Evolutionary conservation across 2,888 invertebrate species (phyloP), one percentile per base, ranked within the genome.

Genomic region (Dinocampus coccinellae): DNA sequence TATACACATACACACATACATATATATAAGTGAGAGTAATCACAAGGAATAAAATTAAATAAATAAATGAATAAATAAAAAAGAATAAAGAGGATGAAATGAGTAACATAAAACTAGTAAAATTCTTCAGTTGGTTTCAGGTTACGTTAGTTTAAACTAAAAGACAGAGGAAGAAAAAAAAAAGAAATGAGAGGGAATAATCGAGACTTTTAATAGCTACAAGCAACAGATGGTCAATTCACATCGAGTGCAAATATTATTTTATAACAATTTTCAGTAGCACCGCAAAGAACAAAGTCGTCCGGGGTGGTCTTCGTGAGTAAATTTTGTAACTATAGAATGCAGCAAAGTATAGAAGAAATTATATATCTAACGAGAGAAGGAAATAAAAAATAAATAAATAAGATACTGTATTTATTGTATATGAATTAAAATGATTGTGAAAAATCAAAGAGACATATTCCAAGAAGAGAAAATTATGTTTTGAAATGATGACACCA

Each of bases 191-290:
- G 11, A 10, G 42, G 20, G 34, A 36, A n/a, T n/a, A 22, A 22
- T 24, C 60, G 34, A 53, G 55, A 69, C 47, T 66, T 72, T 74
- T 73, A 73, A 75, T 75, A 73, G 75, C 61, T 63, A 47, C 36
- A 65, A 71, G 75, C 77, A 77, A 77, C 77, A 77, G 77, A 77
- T 77, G 77, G 74, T 67, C 52, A 72, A 74, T 76, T 77, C 75
- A 74, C 75, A 74, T 73, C 36, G 66, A 63, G 69, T 71, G 47
- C 71, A 53, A 57, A 29, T 29, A 69, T 65, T n/a, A 7, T 47
- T 3, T 16, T 16, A 16, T n/a, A 47, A 3, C 20, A 20, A 47
- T 7, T 47, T 16, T 42, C 65, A 55, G 70, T 11, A 55, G 47
- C 22, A n/a, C 34, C 22, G 7, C 47, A 55, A 64, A 39, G 47